A percentile compares a stretch with the other conserved stretches of the same genome.
Evolutionary conservation across 1,140 invertebrate genomes (phyloP).

Genomic region (Ceratina japonica): DNA sequence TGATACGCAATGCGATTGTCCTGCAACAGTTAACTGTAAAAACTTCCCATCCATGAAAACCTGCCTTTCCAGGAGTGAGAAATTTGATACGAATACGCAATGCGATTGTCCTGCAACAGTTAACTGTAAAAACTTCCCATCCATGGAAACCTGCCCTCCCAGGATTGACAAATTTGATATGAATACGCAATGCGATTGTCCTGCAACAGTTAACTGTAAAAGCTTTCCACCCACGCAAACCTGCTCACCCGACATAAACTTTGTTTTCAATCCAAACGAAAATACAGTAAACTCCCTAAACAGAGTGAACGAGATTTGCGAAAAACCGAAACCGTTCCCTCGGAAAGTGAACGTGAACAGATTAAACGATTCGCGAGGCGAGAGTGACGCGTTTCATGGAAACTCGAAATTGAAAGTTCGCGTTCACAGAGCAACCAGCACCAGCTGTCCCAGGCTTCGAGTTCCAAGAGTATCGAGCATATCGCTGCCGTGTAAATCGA

Average conservation of each 20-base stretch:
- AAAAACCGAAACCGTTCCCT: neutral
- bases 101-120: neutral
- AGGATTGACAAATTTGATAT: no score
- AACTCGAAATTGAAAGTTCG: slow-evolving; percentile 30
- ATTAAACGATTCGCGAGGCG: no score
- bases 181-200: no score
- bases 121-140: neutral
- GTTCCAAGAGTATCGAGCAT: slow-evolving; percentile 28
- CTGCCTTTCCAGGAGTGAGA: no score
- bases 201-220: no score
- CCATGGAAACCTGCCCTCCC: no score
- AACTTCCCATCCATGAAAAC: no score
- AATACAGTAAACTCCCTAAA: neutral
- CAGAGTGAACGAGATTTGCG: neutral
- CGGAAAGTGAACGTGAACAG: neutral
- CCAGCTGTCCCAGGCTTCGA: no score
- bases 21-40: no score
- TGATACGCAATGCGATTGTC: no score
- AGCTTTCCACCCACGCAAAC: neutral
- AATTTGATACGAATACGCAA: neutral
- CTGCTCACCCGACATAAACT: neutral
- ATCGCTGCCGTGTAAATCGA: slow-evolving; percentile 57
- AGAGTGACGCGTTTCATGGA: neutral
- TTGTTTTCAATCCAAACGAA: neutral
- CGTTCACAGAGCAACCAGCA: slow-evolving; percentile 8